phyloP scores from a whole-genome alignment of 2,113 vertebrate genomes.

The Campylomormyrus tamandua region DNA sequence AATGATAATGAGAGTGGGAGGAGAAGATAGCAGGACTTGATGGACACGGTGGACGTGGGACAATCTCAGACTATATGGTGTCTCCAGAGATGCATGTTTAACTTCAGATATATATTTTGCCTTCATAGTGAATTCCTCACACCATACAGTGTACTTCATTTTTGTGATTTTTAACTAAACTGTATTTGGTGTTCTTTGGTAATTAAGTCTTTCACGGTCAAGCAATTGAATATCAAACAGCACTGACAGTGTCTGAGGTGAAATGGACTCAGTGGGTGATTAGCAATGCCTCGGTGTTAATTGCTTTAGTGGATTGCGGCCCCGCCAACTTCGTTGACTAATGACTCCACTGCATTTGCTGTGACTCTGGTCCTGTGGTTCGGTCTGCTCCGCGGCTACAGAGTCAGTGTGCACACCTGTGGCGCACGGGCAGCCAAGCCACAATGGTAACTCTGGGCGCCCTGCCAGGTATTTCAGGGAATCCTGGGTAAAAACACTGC shows the following conservation, averaged over 20 bases:
- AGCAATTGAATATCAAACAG: neutral
- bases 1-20: neutral
- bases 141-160: neutral
- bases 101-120: neutral
- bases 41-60: neutral
- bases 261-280: neutral
- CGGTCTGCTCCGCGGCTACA: neutral
- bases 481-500: neutral
- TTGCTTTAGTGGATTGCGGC: neutral
- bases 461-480: neutral
- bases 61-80: neutral
- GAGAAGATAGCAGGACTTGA: neutral
- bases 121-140: neutral
- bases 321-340: neutral
- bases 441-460: neutral
- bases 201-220: neutral
- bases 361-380: neutral
- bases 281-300: neutral
- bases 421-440: neutral
- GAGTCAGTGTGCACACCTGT: neutral
- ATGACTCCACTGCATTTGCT: neutral
- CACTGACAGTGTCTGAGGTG: neutral
- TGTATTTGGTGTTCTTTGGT: neutral
- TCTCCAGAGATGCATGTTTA: neutral
- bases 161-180: neutral